Evolutionary conservation across 2,888 invertebrate genomes (phyloP), one percentile per base, ranked within the genome.

Genomic region (Ariolimax columbianus): DNA sequence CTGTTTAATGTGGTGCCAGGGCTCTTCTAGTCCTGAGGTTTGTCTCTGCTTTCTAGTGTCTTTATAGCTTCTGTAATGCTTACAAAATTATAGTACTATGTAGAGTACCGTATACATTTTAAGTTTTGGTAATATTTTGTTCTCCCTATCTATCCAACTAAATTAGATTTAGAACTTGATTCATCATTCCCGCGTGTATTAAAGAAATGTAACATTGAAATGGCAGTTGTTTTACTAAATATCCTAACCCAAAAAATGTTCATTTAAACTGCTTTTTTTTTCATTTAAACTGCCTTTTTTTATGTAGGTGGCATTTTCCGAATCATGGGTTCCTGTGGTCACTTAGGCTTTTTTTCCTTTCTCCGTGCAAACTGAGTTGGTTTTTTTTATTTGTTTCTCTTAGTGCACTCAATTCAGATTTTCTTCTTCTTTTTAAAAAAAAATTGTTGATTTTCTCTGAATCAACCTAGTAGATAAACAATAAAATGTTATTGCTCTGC

Each of bases 21-120:
- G 59, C n/a, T 68, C 36, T 30, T 63, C 75, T 30, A 63, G 82
- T 75, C 82, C 36, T 23, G 26, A 19, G 17, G 55, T 40, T 81
- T 38, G 38, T 51, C 72, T 83, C 68, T 77, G 83, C 83, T 83
- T 83, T 51, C 68, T 66, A 68, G 82, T 26, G 43, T 77, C 66
- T 66, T 78, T 30, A 78, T 78, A 68, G 79, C 79, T 68, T 79
- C 43, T 79, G 79, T 66, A 66, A 79, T 79, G 79, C 68, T 47
- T 23, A 43, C 6, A 40, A 40, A 66, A 30, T 66, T 40, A 0
- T 40, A 79, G 11, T 63, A 9, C n/a, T 66, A 26, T 40, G 23
- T 66, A 33, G 43, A n/a, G 30, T 75, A 51, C 23, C 43, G 4
- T 33, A 75, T 75, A 55, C 19, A 30, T 75, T n/a, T 47, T 7